phyloP scores from a whole-genome alignment of 2,113 vertebrate species.

The Semicossyphus pulcher region DNA sequence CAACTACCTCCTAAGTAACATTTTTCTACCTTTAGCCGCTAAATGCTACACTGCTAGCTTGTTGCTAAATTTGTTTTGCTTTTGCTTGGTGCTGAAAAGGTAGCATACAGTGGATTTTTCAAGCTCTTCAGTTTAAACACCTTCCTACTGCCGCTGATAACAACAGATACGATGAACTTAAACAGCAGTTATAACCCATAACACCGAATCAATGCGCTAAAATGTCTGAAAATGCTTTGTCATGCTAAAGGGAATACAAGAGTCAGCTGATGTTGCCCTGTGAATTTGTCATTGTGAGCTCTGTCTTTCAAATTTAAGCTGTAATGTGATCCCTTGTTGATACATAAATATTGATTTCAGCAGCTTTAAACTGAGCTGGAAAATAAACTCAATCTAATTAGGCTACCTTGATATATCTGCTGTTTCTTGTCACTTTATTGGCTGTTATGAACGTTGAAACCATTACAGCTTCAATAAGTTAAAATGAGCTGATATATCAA shows the following conservation, averaged over 20 bases:
- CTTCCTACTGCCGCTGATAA: neutral
- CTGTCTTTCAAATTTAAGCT: too few species aligned
- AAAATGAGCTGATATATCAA: neutral
- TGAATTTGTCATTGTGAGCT: too few species aligned
- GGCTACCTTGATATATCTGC: neutral
- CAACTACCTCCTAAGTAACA: neutral
- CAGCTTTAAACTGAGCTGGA: neutral
- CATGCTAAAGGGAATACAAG: too few species aligned
- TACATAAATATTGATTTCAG: neutral
- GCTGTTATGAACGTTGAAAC: too few species aligned
- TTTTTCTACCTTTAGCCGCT: neutral
- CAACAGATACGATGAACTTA: neutral
- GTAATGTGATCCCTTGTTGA: neutral
- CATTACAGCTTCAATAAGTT: constrained; percentile 3
- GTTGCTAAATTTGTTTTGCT: neutral
- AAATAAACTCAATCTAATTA: neutral
- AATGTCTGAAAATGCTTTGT: neutral
- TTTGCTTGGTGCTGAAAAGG: constrained; percentile 16
- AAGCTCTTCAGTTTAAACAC: neutral
- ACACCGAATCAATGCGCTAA: constrained; percentile 16
- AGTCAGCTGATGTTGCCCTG: too few species aligned
- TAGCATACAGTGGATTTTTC: neutral
- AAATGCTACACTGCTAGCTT: neutral
- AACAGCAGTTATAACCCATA: neutral
- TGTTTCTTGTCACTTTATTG: neutral